A percentile compares a stretch with the other conserved stretches of the same genome.
These are phyloP conservation scores for Xerus inauris DNA, from an alignment of 2,113 vertebrate species.

Conservation along the genomic window DNA sequence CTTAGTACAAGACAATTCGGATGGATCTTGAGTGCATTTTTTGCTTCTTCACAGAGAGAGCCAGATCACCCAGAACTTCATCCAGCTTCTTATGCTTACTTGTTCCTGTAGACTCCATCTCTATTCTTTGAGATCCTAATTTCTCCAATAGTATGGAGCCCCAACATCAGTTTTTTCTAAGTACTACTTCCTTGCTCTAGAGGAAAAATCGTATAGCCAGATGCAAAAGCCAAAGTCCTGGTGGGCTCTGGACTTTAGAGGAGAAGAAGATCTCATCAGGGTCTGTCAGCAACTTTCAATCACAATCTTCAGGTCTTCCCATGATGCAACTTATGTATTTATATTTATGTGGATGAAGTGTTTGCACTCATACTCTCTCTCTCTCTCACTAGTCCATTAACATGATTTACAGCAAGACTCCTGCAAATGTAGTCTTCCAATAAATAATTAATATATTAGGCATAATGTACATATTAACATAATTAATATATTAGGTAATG, in stretches of 20 bases:
- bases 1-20: not conserved
- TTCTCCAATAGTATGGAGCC: not conserved
- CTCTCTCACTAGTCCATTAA: not conserved
- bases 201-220: not conserved
- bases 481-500: not conserved
- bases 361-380: not conserved
- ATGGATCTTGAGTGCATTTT: not conserved
- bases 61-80: not conserved
- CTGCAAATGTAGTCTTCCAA: not conserved
- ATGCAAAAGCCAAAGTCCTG: not conserved
- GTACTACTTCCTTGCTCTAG: not conserved
- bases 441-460: conserved; percentile 29
- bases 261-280: not conserved
- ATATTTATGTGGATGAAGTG: not conserved
- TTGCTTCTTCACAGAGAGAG: not conserved
- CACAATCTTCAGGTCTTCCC: not conserved
- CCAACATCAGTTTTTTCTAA: not conserved
- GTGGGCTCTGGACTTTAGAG: not conserved
- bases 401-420: conserved; percentile 21
- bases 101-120: not conserved
- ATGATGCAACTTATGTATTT: not conserved
- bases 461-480: not conserved
- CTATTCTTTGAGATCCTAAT: not conserved
- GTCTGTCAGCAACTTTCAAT: not conserved
- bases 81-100: not conserved